phyloP scores from a whole-genome alignment of 2,113 vertebrate species.

The Crotalus horridus region DNA sequence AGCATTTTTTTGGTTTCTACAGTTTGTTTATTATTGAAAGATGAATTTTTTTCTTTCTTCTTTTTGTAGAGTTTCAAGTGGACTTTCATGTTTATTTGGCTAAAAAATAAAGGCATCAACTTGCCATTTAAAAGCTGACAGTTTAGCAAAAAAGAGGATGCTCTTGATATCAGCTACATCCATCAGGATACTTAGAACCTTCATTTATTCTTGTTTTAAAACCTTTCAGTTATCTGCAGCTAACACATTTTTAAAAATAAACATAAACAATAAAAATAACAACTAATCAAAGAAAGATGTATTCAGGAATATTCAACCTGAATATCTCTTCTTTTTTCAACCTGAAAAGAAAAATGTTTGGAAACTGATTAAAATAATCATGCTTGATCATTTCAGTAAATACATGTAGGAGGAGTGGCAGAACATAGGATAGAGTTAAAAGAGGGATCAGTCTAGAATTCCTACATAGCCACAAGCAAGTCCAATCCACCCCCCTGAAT shows the following conservation, averaged over 20 bases:
- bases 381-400: neutral
- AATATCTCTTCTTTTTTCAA: neutral
- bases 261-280: neutral
- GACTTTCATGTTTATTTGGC: neutral
- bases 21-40: neutral
- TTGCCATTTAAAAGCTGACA: neutral
- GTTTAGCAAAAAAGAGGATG: neutral
- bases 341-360: constrained; percentile 41
- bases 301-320: constrained; percentile 28
- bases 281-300: constrained; percentile 41
- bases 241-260: neutral
- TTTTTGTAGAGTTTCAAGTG: neutral
- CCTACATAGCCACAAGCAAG: neutral
- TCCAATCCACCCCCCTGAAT: neutral
- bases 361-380: constrained; percentile 45
- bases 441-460: neutral
- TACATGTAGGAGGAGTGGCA: neutral
- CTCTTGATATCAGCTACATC: neutral
- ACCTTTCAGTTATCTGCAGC: neutral
- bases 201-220: neutral
- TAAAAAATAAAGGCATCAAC: neutral
- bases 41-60: neutral
- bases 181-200: neutral
- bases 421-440: neutral
- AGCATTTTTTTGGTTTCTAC: neutral